Percentiles rank a stretch among this genome's conserved stretches.
Evolutionary conservation across 2,113 vertebrate genomes (phyloP).

Genomic region (Perccottus glenii): DNA sequence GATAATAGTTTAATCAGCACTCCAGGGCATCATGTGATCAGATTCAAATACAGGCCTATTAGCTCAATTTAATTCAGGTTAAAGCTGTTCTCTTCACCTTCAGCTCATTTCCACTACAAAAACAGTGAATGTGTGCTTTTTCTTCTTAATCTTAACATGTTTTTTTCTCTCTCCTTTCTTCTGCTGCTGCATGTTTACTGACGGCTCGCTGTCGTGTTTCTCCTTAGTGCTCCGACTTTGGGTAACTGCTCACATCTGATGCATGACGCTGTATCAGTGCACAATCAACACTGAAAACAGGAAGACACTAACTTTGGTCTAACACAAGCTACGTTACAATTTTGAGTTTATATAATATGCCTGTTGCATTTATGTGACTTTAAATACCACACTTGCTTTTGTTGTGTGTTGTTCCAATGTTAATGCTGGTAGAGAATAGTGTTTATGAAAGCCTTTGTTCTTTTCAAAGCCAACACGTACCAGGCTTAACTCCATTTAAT

Average conservation of each 20-base stretch:
- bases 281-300: neutral
- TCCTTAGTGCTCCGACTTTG: constrained; percentile 26
- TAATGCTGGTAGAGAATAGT: constrained; percentile 1
- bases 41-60: constrained; percentile 38
- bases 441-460: neutral
- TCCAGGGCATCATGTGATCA: constrained; percentile 46
- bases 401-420: neutral
- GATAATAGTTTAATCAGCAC: constrained; percentile 66
- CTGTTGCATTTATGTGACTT: neutral
- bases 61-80: constrained; percentile 15
- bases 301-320: constrained; percentile 3
- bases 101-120: constrained; percentile 24
- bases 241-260: constrained; percentile 48
- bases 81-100: constrained; percentile 23
- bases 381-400: neutral
- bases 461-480: constrained; percentile 11
- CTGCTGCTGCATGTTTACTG: constrained; percentile 47
- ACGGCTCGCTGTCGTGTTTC: neutral
- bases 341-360: neutral
- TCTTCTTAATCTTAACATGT: constrained; percentile 22
- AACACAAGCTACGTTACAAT: neutral
- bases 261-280: constrained; percentile 27
- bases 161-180: constrained; percentile 16
- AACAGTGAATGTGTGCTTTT: neutral
- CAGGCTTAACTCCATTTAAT: constrained; percentile 18